Evolutionary conservation across 2,113 vertebrate genomes (phyloP).

Genomic region (Diadophis punctatus): DNA sequence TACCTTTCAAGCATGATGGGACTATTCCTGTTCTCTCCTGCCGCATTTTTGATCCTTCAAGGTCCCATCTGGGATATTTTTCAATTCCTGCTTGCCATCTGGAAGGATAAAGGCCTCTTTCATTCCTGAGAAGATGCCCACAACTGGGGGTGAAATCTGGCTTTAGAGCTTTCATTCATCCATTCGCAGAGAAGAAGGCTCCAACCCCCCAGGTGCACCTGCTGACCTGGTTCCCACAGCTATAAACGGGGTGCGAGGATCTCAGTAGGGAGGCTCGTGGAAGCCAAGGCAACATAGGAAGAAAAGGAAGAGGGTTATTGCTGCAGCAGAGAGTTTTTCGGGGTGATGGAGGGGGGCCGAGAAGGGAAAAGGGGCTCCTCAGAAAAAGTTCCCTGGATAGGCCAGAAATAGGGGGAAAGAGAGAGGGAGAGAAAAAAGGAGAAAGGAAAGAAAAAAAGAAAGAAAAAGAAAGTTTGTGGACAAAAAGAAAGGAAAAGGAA

Average conservation of each 20-base stretch:
- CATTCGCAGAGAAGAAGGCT: not conserved
- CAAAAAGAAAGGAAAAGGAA: too few relatives aligned
- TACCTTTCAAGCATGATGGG: not conserved
- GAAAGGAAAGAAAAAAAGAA: too few relatives aligned
- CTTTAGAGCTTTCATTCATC: not conserved
- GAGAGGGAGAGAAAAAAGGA: fast-evolving
- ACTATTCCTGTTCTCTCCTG: not conserved
- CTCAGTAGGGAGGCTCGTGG: not conserved
- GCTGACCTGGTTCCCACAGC: not conserved
- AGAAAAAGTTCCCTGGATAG: not conserved
- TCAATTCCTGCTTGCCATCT: not conserved
- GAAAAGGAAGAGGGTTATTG: not conserved
- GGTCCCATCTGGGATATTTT: not conserved
- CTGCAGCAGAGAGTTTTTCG: not conserved
- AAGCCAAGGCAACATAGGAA: not conserved
- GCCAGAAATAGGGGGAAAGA: not conserved
- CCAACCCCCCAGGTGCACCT: not conserved
- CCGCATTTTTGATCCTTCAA: not conserved
- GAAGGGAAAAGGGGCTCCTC: not conserved
- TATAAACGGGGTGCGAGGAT: not conserved
- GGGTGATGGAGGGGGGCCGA: not conserved
- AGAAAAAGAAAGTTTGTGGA: too few relatives aligned
- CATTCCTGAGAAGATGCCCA: not conserved
- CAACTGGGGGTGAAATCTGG: not conserved
- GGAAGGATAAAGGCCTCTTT: not conserved